phyloP scores from a whole-genome alignment of 2,888 invertebrate genomes.

The Ditylenchus weischeri region DNA sequence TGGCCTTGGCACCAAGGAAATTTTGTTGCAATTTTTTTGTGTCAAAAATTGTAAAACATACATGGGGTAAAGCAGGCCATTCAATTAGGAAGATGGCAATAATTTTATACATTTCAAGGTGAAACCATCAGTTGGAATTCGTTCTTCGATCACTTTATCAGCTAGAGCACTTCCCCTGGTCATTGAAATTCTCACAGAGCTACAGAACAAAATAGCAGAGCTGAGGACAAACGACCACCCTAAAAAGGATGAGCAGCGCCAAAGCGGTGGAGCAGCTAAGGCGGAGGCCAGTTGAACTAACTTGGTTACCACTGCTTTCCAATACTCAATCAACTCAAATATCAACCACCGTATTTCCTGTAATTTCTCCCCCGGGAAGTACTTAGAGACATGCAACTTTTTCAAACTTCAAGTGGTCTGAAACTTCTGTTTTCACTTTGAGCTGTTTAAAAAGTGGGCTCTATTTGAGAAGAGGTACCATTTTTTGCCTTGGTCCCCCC shows the following conservation, averaged over 20 bases:
- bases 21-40: too few relatives aligned
- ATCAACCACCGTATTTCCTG: too few relatives aligned
- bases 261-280: background rate
- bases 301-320: background rate
- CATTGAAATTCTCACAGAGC: slow-evolving; percentile 42
- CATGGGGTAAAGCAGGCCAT: background rate
- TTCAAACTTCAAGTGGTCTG: too few relatives aligned
- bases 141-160: slow-evolving; percentile 51
- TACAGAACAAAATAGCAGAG: slow-evolving; percentile 37
- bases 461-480: too few relatives aligned
- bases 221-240: slow-evolving; percentile 8
- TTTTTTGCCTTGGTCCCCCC: too few relatives aligned
- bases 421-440: too few relatives aligned
- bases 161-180: slow-evolving; percentile 41
- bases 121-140: slow-evolving; percentile 42
- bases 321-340: too few relatives aligned
- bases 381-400: too few relatives aligned
- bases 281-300: background rate
- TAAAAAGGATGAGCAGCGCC: background rate
- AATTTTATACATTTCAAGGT: slow-evolving; percentile 35
- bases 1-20: too few relatives aligned
- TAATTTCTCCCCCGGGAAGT: too few relatives aligned
- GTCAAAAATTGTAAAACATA: too few relatives aligned
- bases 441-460: too few relatives aligned
- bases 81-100: background rate